Evolutionary conservation across 2,113 vertebrate species (phyloP), one percentile per base, ranked within the genome.

Genomic region (Pica pica): DNA sequence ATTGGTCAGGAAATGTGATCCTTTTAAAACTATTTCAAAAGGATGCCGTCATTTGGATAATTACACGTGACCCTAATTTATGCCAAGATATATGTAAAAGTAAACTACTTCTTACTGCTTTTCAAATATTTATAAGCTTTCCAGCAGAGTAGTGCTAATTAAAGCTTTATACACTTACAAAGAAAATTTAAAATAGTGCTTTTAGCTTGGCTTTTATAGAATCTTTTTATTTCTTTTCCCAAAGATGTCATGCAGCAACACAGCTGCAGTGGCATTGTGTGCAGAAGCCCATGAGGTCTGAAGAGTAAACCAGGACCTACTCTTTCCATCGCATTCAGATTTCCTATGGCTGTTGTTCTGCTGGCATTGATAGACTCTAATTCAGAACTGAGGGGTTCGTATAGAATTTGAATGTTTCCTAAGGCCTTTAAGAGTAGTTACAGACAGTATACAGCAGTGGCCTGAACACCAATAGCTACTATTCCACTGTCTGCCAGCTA

Each of bases 121-220:
- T 89, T 97, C 91, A 89, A 89, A 78, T 87, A 85, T 95, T 91
- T 95, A 93, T 93, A 77, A 76, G 63, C 69, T 85, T 82, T 89
- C 65, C 60, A 82, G 55, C 37, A 61, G 50, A 73, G 76, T 4
- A 24, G 13, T 67, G 73, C 74, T 96, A 97, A 94, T 96, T 70
- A 94, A 89, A 92, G 60, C 76, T 52, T 93, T 95, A 88, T 53
- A 64, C 22, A 61, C 76, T 95, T 89, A 90, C 61, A 93, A 92
- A 92, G 47, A 59, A 60, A 61, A 96, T 63, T 59, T 75, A 4
- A 80, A 82, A 50, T 44, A 60, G 33, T 63, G 31, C 94, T 97
- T 96, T 98, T 97, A 79, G 77, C 96, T 96, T 97, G 91, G 76
- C 92, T 97, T 97, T 95, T 96, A 71, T 83, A 76, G 60, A 97